Base-by-base conservation (phyloP, 2,113 vertebrate genomes). In the Bufo gargarizans region DNA sequence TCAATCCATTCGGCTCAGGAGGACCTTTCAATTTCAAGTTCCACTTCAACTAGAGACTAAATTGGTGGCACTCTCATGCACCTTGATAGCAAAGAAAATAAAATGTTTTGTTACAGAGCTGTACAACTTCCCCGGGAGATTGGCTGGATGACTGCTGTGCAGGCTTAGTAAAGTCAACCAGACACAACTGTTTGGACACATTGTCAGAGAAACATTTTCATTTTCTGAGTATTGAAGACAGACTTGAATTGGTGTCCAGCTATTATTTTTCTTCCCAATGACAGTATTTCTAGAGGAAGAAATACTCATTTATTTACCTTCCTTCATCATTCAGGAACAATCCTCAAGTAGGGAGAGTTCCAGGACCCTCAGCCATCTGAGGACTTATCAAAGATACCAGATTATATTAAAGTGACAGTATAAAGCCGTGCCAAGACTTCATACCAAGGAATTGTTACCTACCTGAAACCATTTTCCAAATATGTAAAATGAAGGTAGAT, bases 11-110 rank as follows among this genome's bases (percentile, higher is more conserved):
- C 6, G 96, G 97, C 86, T 99, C 98, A 0, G 95, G 95, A 91
- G 98, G 98, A 94, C 96, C 97, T 2, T 99, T 99, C 91, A 95
- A 96, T 92, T 99, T 99, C 91, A 99, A 99, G 92, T 99, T 99
- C 89, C 95, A 96, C 93, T 97, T 96, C 93, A 98, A 98, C 94
- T 99, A 96, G 97, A 92, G 91, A 92, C 92, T 91, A 22, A 88
- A 89, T 91, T 90, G 83, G 71, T 91, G 86, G 77, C 93, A 86
- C 88, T 93, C 91, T 91, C 56, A 33, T 91, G 92, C 91, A 91
- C 71, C 89, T 87, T 84, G 63, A 45, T 78, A 63, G 20, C n/a
- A 79, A 22, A 50, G 74, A 86, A 77, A 86, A 77, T 85, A 3
- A 47, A 19, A 63, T 50, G n/a, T 80, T 79, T 67, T 67, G 20